phyloP scores from a whole-genome alignment of 1,140 invertebrate genomes.

The Lysiphlebus fabarum region DNA sequence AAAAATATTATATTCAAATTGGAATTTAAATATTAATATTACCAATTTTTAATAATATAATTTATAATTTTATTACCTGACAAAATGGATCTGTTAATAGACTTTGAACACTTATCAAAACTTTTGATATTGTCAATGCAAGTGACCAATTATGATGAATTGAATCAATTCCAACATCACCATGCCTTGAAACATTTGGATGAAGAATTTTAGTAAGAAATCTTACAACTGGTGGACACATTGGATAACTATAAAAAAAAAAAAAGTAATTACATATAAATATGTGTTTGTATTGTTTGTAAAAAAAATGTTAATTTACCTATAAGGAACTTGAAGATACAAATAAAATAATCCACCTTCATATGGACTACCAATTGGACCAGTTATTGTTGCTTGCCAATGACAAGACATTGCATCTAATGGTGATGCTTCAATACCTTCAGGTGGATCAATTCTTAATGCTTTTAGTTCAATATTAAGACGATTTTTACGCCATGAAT shows the following conservation, averaged over 20 bases:
- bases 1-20: not conserved
- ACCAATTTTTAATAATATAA: too few species aligned
- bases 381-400: constrained; percentile 89
- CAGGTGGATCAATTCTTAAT: constrained; percentile 77
- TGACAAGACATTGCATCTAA: constrained; percentile 77
- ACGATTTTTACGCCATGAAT: constrained; percentile 71
- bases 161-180: constrained; percentile 93
- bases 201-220: constrained; percentile 91
- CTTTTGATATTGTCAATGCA: constrained; percentile 87
- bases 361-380: constrained; percentile 85
- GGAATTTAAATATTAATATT: not conserved
- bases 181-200: constrained; percentile 91
- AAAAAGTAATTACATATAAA: constrained; percentile 12
- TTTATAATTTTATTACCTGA: constrained; percentile 55
- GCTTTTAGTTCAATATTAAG: constrained; percentile 73
- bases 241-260: constrained; percentile 72
- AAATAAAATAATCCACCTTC: constrained; percentile 93
- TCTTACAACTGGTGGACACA: constrained; percentile 84
- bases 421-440: constrained; percentile 85
- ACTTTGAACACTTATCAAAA: constrained; percentile 86
- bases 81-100: constrained; percentile 90
- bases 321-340: constrained; percentile 80
- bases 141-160: constrained; percentile 95
- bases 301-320: constrained; percentile 49
- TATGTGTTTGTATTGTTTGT: not conserved